A percentile compares a stretch with the other conserved stretches of the same genome.
phyloP scores from a whole-genome alignment of 2,797 vertebrate genomes.

The Poeciliopsis turneri region DNA sequence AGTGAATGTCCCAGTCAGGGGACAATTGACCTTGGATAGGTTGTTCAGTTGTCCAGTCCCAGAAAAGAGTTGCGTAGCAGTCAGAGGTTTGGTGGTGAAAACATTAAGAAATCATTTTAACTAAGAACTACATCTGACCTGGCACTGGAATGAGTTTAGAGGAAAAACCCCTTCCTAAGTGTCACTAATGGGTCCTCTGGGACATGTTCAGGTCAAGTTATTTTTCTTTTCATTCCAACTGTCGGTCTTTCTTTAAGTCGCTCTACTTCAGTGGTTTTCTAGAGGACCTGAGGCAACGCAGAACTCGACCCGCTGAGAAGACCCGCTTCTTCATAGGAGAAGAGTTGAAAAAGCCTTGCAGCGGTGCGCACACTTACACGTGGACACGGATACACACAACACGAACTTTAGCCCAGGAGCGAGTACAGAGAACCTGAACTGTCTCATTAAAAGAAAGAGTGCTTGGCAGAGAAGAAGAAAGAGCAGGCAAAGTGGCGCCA shows the following conservation, averaged over 20 bases:
- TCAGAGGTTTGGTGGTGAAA: neutral
- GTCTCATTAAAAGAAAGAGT: conserved; percentile 55
- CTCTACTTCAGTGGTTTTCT: conserved; percentile 32
- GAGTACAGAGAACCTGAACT: conserved; percentile 52
- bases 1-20: neutral
- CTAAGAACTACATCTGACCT: neutral
- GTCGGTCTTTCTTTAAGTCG: conserved; percentile 27
- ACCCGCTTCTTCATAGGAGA: conserved; percentile 34
- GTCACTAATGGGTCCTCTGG: conserved; percentile 9
- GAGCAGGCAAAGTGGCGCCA: conserved; percentile 78
- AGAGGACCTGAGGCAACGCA: conserved; percentile 48
- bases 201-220: conserved; percentile 25
- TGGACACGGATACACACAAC: conserved; percentile 9
- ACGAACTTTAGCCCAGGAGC: conserved; percentile 26
- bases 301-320: conserved; percentile 47
- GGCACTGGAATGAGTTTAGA: neutral
- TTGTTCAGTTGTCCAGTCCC: neutral
- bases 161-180: neutral
- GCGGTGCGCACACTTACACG: conserved; percentile 14
- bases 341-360: conserved; percentile 46
- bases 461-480: conserved; percentile 52
- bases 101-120: neutral
- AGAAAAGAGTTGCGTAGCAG: neutral
- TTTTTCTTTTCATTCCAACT: conserved; percentile 12
- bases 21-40: neutral